phyloP scores from a whole-genome alignment of 2,888 invertebrate genomes.

The Agonopterix arenella region DNA sequence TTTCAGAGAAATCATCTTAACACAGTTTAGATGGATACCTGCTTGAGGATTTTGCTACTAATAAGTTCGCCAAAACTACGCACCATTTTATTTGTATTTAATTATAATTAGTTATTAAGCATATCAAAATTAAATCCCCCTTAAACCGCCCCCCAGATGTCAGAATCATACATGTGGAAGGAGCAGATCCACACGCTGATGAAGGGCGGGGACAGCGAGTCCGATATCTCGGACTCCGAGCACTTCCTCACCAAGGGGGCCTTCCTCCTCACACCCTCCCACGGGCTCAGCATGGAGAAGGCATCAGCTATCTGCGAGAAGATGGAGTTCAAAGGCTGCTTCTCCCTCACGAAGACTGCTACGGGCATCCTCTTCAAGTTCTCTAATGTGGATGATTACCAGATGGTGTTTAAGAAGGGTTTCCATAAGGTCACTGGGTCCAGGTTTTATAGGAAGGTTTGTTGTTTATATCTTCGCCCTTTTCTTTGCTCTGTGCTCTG shows the following conservation, averaged over 20 bases:
- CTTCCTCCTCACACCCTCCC: constrained; percentile 90
- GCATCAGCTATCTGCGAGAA: constrained; percentile 92
- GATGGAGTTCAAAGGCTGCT: constrained; percentile 91
- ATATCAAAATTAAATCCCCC: background rate
- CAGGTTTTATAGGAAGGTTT: constrained; percentile 90
- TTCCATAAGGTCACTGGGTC: constrained; percentile 92
- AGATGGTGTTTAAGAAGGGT: constrained; percentile 90
- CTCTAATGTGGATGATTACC: constrained; percentile 90
- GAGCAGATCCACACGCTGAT: constrained; percentile 75
- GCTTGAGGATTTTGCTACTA: too few relatives aligned
- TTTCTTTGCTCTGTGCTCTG: constrained; percentile 12
- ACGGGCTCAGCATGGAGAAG: constrained; percentile 90
- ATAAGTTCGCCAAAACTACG: too few relatives aligned
- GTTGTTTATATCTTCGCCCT: constrained; percentile 43
- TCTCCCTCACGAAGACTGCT: constrained; percentile 91
- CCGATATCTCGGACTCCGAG: constrained; percentile 84
- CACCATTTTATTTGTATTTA: too few relatives aligned
- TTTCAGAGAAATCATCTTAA: too few relatives aligned
- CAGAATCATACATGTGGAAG: constrained; percentile 73
- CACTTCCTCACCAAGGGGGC: constrained; percentile 90
- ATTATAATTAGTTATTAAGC: too few relatives aligned
- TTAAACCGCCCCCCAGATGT: constrained; percentile 49
- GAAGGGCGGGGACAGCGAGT: constrained; percentile 87
- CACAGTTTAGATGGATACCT: too few relatives aligned
- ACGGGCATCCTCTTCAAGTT: constrained; percentile 93